Conservation (phyloP, 23 tunicate species). For the Pegea sp. region DNA sequence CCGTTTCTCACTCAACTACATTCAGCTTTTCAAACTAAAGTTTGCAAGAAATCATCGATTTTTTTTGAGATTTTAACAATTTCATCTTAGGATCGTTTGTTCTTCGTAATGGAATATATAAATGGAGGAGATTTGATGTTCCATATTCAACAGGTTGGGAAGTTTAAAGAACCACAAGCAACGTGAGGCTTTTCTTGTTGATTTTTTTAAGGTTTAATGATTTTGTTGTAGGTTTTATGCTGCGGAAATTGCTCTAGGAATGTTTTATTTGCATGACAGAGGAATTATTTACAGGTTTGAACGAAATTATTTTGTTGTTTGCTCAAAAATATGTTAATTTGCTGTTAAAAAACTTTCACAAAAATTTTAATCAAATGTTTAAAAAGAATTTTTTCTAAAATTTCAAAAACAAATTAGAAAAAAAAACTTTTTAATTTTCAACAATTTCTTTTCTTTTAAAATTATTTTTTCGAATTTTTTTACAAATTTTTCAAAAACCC, state of each 20-base stretch:
- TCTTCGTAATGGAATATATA: conserved; percentile 96
- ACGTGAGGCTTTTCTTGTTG: conserved; percentile 17
- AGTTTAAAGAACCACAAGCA: conserved; percentile 96
- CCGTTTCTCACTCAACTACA: conserved; percentile 88
- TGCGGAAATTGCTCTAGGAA: conserved; percentile 90
- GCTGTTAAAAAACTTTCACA: no score
- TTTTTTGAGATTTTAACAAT: not conserved
- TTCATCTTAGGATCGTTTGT: conserved; percentile 53
- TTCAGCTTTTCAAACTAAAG: conserved; percentile 72
- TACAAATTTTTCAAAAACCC: no score
- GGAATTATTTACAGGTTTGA: conserved; percentile 92
- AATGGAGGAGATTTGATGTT: conserved; percentile 94
- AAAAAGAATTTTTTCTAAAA: no score
- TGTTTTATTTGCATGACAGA: conserved; percentile 79
- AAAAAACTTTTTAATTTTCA: no score
- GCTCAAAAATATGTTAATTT: no score
- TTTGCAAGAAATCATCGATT: conserved; percentile 6
- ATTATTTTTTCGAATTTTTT: no score
- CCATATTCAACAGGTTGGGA: conserved; percentile 91
- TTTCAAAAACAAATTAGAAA: no score
- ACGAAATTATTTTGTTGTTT: no score
- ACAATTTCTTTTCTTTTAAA: no score
- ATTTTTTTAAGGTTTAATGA: not conserved
- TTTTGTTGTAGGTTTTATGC: conserved; percentile 53
- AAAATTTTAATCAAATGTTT: no score